Percentiles rank a stretch among this genome's conserved stretches.
Conservation (phyloP, 1,140 invertebrate species). For the Arion vulgaris region DNA sequence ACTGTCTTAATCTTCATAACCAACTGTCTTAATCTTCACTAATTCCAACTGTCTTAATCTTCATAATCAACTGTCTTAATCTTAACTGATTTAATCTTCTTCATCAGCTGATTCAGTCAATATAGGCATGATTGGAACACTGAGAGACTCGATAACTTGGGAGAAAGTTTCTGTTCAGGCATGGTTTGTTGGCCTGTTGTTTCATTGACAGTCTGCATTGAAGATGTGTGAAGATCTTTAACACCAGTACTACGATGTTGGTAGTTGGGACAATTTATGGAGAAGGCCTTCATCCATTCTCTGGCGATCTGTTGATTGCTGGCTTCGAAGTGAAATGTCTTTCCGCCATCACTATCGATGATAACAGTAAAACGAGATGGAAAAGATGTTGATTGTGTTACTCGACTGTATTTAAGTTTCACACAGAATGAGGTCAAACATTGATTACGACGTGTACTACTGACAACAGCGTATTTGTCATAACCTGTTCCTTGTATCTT, state of each 20-base stretch:
- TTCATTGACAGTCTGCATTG: too few relatives aligned
- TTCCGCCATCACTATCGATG: neutral
- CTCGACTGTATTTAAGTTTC: neutral
- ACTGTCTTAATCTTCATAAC: too few relatives aligned
- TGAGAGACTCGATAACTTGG: neutral
- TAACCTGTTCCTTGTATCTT: neutral
- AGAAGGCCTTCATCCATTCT: conserved; percentile 17
- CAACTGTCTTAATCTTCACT: too few relatives aligned
- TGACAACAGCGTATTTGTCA: conserved; percentile 5
- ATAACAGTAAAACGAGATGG: conserved; percentile 2
- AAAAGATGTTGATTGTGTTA: neutral
- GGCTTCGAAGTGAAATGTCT: conserved; percentile 12
- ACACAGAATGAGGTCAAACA: neutral
- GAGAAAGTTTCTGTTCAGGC: too few relatives aligned
- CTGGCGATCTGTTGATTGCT: neutral
- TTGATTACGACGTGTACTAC: neutral
- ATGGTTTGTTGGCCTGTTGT: too few relatives aligned
- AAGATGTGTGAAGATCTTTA: too few relatives aligned
- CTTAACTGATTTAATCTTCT: too few relatives aligned
- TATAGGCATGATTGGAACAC: neutral
- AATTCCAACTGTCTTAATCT: too few relatives aligned
- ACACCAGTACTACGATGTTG: too few relatives aligned
- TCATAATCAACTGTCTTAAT: too few relatives aligned
- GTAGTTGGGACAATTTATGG: too few relatives aligned
- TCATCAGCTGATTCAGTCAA: neutral